phyloP scores from a whole-genome alignment of 2,113 vertebrate species.

The Dromaius novaehollandiae region DNA sequence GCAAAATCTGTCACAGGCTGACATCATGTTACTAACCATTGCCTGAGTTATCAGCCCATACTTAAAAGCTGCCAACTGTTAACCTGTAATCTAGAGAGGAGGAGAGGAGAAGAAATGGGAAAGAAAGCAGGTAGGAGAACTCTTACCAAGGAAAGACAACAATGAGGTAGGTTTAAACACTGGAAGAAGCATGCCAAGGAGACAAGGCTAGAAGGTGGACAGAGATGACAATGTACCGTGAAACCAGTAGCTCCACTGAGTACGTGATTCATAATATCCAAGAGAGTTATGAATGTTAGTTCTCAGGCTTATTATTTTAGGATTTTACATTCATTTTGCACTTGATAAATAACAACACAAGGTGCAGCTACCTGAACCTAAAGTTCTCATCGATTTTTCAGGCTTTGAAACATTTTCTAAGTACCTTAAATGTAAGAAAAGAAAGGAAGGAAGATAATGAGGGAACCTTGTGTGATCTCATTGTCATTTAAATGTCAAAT shows the following conservation, averaged over 20 bases:
- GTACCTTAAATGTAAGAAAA: no score
- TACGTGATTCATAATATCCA: background rate
- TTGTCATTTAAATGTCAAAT: no score
- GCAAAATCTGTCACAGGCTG: background rate
- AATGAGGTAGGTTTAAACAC: background rate
- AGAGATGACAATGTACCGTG: background rate
- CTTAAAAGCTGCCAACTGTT: background rate
- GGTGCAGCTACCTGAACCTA: background rate
- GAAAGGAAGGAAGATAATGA: no score
- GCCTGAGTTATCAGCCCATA: background rate
- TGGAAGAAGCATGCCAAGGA: background rate
- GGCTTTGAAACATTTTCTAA: no score
- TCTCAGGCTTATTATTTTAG: background rate
- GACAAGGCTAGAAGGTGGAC: background rate
- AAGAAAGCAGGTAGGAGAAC: background rate
- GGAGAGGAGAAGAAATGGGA: background rate
- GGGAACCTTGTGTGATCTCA: no score
- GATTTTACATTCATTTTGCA: background rate
- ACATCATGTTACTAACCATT: background rate
- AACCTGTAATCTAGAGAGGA: background rate
- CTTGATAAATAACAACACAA: background rate
- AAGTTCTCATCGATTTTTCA: no score
- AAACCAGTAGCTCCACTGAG: background rate
- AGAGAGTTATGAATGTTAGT: background rate
- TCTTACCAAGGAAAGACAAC: background rate